Evolutionary conservation across 2,888 invertebrate genomes (phyloP).

Genomic region (Chrysina gloriosa): DNA sequence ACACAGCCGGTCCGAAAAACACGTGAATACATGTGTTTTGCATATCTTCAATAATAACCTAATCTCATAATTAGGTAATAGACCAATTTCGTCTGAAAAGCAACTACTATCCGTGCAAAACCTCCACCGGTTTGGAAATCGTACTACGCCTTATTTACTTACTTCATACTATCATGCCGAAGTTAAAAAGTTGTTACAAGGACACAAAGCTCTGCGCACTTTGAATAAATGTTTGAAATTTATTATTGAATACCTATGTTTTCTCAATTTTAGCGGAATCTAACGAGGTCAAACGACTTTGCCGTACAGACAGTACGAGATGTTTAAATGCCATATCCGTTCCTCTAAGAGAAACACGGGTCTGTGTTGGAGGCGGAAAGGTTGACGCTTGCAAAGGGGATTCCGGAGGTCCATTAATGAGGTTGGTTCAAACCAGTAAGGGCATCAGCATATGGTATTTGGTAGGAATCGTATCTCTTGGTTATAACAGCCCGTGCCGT

Average conservation of each 20-base stretch:
- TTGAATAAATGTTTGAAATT: no score
- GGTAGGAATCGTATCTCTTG: constrained; percentile 77
- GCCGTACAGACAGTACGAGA: constrained; percentile 41
- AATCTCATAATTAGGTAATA: no score
- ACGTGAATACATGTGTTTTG: no score
- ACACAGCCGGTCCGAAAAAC: no score
- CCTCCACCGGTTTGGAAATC: no score
- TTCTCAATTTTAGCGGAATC: constrained; percentile 49
- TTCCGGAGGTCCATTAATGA: constrained; percentile 81
- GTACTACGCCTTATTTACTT: no score
- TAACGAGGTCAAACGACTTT: constrained; percentile 53
- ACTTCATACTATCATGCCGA: no score
- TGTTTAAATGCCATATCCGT: constrained; percentile 33
- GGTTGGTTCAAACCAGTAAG: constrained; percentile 58
- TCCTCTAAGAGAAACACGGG: constrained; percentile 59
- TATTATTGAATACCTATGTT: background rate
- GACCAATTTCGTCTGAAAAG: no score
- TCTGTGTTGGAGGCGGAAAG: constrained; percentile 78
- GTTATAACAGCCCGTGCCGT: constrained; percentile 70
- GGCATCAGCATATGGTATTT: constrained; percentile 68
- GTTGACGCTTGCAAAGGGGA: constrained; percentile 80
- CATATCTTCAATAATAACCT: no score
- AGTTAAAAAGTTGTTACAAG: no score
- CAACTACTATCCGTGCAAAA: no score
- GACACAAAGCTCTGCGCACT: no score